Evolutionary conservation across 92 coral and sea anemone species (phyloP), one percentile per base, ranked within the genome.

Genomic region (Palythoa grandiflora): DNA sequence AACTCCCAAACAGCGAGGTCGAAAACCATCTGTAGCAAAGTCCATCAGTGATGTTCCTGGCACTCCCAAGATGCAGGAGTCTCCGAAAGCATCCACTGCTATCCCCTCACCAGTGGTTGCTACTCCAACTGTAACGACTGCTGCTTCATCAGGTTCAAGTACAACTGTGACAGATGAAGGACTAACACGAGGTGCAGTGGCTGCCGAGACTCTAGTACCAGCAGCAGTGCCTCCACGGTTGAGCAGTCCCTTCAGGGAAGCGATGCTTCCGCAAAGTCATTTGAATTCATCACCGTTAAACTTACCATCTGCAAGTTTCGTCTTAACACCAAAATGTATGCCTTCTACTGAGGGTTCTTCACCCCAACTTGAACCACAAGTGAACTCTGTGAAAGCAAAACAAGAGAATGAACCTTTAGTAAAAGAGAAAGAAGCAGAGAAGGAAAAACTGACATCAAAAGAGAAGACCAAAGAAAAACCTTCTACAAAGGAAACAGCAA

Each of bases 11-110:
- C 99, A 91, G 83, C 91, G 98, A 52, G 97, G 97, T 36, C 75
- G 98, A 50, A 97, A 97, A 83, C 98, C 97, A 10, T 93, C 99
- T 1, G 74, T 89, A 5, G 94, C 91, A 53, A 95, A 93, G 68
- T 83, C 95, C 2, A 90, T 90, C 12, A 79, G 89, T 15, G 78
- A 78, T 38, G 55, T 70, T 50, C 84, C 89, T 12, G 61, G 66
- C 73, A 81, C 76, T 71, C 54, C 79, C 11, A 88, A 88, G 84
- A 79, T 83, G 3, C 47, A 78, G 44, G 94, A 91, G 71, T 68
- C 80, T 16, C 90, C 75, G 28, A 88, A 91, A 80, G 28, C 91
- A 74, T 55, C 53, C 0, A 65, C 88, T 1, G 15, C 89, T 35
- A 86, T 83, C 83, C 81, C 88, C 28, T 78, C 87, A 28, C 66